phyloP scores from a whole-genome alignment of 2,888 invertebrate genomes.

The Sicus ferrugineus region DNA sequence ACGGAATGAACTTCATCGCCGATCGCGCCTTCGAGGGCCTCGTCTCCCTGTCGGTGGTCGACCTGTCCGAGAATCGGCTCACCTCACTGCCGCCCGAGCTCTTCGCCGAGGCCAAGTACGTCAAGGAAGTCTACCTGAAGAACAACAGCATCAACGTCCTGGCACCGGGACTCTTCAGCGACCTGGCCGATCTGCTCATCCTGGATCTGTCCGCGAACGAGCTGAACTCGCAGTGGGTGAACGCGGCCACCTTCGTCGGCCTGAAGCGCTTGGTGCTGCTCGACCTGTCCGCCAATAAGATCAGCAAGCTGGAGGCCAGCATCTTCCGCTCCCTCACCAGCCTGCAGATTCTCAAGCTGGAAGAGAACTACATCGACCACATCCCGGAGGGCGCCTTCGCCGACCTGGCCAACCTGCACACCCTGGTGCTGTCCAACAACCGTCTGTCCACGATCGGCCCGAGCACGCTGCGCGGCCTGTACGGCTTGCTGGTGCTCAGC shows the following conservation, averaged over 20 bases:
- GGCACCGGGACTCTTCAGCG: constrained; percentile 84
- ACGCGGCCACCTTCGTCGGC: constrained; percentile 84
- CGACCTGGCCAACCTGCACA: constrained; percentile 88
- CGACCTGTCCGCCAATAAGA: constrained; percentile 84
- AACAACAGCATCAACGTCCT: constrained; percentile 89
- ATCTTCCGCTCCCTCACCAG: constrained; percentile 86
- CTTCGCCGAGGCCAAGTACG: constrained; percentile 80
- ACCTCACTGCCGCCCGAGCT: constrained; percentile 86
- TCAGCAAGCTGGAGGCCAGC: constrained; percentile 82
- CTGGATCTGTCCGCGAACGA: constrained; percentile 86
- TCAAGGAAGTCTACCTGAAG: constrained; percentile 87
- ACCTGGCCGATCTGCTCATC: constrained; percentile 79
- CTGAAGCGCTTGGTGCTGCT: constrained; percentile 85
- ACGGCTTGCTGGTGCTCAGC: constrained; percentile 82
- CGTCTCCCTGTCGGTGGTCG: constrained; percentile 81
- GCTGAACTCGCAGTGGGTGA: constrained; percentile 86
- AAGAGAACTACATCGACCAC: constrained; percentile 83
- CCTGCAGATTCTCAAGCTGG: constrained; percentile 83
- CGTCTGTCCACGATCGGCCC: constrained; percentile 83
- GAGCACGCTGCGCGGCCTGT: constrained; percentile 84
- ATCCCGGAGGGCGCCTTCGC: constrained; percentile 87
- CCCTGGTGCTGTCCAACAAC: constrained; percentile 85
- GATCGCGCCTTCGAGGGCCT: constrained; percentile 84
- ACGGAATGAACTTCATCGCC: constrained; percentile 86
- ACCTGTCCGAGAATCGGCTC: constrained; percentile 89